Percentiles rank a stretch among this genome's conserved stretches.
Conservation (phyloP, 2,888 invertebrate species). For the Timema podura region DNA sequence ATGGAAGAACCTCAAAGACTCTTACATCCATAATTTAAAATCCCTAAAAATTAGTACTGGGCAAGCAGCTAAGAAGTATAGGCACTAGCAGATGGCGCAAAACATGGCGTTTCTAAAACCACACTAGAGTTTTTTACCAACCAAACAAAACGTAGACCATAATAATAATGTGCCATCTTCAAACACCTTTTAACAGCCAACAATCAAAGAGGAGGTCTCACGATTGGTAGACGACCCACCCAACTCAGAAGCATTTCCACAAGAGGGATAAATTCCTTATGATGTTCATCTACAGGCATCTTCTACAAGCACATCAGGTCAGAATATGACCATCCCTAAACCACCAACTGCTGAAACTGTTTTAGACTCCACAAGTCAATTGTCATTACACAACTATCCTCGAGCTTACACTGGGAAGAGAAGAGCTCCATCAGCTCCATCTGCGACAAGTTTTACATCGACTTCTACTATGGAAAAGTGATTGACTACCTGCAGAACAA, state of each 20-base stretch:
- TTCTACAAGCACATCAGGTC: neutral
- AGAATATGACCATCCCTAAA: too few species aligned
- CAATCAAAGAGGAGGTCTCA: neutral
- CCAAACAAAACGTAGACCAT: neutral
- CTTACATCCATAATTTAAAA: slow-evolving; percentile 8
- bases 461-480: too few species aligned
- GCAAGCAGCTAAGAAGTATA: slow-evolving; percentile 13
- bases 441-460: too few species aligned
- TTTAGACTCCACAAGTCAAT: too few species aligned
- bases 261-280: too few species aligned
- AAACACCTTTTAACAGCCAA: neutral
- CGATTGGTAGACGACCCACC: too few species aligned
- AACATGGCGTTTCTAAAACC: slow-evolving; percentile 13
- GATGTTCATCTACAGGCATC: too few species aligned
- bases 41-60: neutral
- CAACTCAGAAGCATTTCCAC: neutral
- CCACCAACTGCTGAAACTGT: too few species aligned
- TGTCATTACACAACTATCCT: too few species aligned
- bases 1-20: slow-evolving; percentile 12
- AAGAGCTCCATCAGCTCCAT: too few species aligned
- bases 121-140: neutral
- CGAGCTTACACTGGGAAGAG: too few species aligned
- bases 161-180: neutral
- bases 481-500: neutral
- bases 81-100: slow-evolving; percentile 7